Base-by-base conservation (phyloP, 1,140 invertebrate genomes). In the Stegodyphus mimosarum region DNA sequence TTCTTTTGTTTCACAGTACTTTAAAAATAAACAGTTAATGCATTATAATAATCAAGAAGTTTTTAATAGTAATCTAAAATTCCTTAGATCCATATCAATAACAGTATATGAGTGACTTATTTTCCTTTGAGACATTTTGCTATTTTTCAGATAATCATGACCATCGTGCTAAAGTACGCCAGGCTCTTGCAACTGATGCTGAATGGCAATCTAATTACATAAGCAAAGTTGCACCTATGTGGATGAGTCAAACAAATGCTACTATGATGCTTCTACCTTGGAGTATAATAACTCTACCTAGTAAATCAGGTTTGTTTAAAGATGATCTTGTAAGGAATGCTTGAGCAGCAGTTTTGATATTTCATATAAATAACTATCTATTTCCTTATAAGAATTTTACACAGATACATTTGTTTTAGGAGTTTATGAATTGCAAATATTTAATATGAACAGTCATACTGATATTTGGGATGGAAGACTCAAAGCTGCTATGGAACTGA, bases 131-230 rank as follows among this genome's bases (percentile, higher is more conserved):
- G 33, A 60, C 55, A 6, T 70, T 64, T 73, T 70, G 17, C 15
- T 53, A 33, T 49, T 66, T 87, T 86, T 13, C 88, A 90, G 90
- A 90, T 86, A 89, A 87, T 53, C 80, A 90, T 80, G 87, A 88
- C 11, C 90, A 90, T 77, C 86, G 90, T 6, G 88, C 89, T 0
- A 66, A 86, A 67, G 89, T 90, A 13, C 84, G 90, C 81, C 86
- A 88, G 66, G 87, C 84, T 6, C 70, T 90, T 49, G 89, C 89
- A n/a, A 79, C 55, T 50, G 89, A 90, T 73, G 51, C 74, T 13
- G 86, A 88, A 7, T 90, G 90, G 90, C 73, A 89, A 15, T 72
- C 80, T 7, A 87, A 88, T 33, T 90, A 90, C 85, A 87, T 90
- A 72, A 87, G 86, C 17, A 89, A 89, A 73, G 89, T 89, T 71